These are phyloP conservation scores for Marmota flaviventris DNA, from an alignment of 2,113 vertebrate species.

Conservation along the genomic window DNA sequence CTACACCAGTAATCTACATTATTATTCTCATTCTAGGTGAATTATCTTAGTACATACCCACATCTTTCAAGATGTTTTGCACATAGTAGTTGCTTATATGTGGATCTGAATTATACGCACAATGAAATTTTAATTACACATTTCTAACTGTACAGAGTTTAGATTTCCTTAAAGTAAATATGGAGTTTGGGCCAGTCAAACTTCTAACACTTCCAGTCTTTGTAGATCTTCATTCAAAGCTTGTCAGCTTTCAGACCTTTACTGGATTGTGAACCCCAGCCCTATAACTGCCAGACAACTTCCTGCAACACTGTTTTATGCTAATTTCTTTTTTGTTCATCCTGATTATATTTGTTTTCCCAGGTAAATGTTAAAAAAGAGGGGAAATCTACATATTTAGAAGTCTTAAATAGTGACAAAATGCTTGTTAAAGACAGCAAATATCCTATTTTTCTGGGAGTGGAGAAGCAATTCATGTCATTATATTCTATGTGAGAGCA, in stretches of 20 bases:
- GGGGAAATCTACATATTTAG: neutral
- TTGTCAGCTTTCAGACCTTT: neutral
- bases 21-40: neutral
- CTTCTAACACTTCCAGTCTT: neutral
- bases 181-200: neutral
- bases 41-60: neutral
- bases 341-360: conserved; percentile 27
- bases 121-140: neutral
- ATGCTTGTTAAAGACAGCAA: conserved; percentile 14
- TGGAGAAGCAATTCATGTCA: neutral
- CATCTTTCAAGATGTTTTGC: neutral
- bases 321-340: neutral
- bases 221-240: neutral
- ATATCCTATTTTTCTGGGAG: neutral
- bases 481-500: neutral
- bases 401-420: conserved; percentile 54
- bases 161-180: neutral
- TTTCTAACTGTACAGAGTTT: conserved; percentile 4
- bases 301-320: neutral
- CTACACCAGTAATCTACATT: neutral
- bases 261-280: neutral
- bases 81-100: neutral
- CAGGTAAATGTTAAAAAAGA: conserved; percentile 37
- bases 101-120: neutral
- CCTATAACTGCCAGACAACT: conserved; percentile 13